phyloP scores from a whole-genome alignment of 2,113 vertebrate genomes.

The Stomatorhinus ivindoensis region DNA sequence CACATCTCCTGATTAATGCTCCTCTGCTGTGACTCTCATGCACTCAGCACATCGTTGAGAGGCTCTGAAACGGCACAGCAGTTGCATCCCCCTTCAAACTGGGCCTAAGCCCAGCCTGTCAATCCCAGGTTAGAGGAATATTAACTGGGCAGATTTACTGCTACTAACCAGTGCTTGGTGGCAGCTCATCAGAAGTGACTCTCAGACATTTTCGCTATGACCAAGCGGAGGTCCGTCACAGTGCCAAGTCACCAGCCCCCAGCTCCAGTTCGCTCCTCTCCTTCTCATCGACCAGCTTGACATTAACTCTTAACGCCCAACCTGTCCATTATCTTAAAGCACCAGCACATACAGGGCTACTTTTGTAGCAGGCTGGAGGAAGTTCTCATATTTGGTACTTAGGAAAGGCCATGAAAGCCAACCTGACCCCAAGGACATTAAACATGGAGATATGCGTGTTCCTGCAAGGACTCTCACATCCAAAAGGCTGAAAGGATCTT shows the following conservation, averaged over 20 bases:
- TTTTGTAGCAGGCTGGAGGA: neutral
- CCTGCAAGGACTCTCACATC: neutral
- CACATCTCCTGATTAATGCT: conserved; percentile 66
- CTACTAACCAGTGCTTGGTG: conserved; percentile 58
- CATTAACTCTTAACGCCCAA: neutral
- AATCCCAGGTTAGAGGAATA: conserved; percentile 63
- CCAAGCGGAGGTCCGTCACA: neutral
- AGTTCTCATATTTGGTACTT: neutral
- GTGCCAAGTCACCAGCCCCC: neutral
- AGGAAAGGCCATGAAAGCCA: neutral
- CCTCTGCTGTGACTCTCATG: conserved; percentile 60
- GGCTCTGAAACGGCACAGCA: conserved; percentile 67
- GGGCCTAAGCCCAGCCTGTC: conserved; percentile 67
- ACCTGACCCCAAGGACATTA: neutral
- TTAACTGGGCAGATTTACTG: conserved; percentile 77
- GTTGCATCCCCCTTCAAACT: conserved; percentile 69
- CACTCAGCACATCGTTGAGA: conserved; percentile 69
- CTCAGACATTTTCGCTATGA: conserved; percentile 37
- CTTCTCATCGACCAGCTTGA: neutral
- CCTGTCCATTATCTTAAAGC: neutral
- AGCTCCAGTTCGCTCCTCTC: neutral
- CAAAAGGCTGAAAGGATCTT: neutral
- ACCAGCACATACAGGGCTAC: neutral
- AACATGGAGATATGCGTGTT: neutral
- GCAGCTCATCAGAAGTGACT: conserved; percentile 40